Evolutionary conservation across 2,888 invertebrate genomes (phyloP), one percentile per base, ranked within the genome.

Genomic region (Leucophenga maculata): DNA sequence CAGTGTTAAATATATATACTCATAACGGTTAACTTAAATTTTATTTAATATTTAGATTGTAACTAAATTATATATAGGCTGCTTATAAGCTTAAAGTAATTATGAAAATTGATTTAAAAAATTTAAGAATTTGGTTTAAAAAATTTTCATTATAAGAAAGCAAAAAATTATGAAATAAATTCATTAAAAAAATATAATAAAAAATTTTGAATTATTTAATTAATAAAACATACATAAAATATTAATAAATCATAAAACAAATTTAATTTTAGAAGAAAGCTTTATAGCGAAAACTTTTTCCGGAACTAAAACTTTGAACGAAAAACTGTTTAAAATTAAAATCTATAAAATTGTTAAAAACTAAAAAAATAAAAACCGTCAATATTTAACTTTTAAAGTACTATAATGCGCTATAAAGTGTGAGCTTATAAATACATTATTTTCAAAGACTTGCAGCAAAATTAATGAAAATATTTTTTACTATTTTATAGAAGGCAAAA

Each of bases 51-150:
- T 55, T 59, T 52, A 65, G 22, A 69, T 74, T 66, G 71, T 69
- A 73, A 64, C 55, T 73, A 62, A 68, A 59, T 32, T 72, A 67
- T 71, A 26, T 39, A 54, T 74, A 39, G 62, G 6, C 64, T 55
- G 57, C 18, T 48, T 62, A 32, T 11, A 3, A 50, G n/a, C 6
- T 50, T 16, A 50, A 50, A 18, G 2, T 13, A 11, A 13, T 50
- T 1, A 16, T 50, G n/a, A 50, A 50, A 50, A 8, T 50, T 50
- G 14, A 2, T 11, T n/a, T n/a, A n/a, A n/a, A n/a, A n/a, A n/a
- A 4, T 46, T 46, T 3, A n/a, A 1, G n/a, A 3, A 46, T 14
- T 46, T 46, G 46, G 2, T 46, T 46, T n/a, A n/a, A n/a, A n/a
- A n/a, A n/a, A n/a, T n/a, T n/a, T n/a, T n/a, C n/a, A n/a, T n/a